phyloP scores from a whole-genome alignment of 2,888 invertebrate genomes.

The Plutella xylostella region DNA sequence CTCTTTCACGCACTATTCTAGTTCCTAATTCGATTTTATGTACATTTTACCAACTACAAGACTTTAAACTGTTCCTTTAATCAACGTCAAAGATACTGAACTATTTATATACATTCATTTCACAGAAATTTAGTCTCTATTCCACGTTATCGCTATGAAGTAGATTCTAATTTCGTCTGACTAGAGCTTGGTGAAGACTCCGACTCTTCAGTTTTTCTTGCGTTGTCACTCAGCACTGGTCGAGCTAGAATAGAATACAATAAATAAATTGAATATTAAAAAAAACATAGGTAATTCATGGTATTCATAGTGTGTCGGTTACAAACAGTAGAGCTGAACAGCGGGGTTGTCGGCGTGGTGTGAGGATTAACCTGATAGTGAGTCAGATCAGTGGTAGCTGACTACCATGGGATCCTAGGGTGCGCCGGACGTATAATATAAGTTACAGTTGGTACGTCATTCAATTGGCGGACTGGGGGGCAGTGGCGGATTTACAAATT shows the following conservation, averaged over 20 bases:
- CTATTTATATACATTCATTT: neutral
- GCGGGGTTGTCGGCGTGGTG: neutral
- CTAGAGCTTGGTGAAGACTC: slow-evolving; percentile 53
- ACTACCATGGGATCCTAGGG: neutral
- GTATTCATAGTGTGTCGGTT: neutral
- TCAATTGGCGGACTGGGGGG: too few species aligned
- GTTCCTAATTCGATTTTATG: neutral
- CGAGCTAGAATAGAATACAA: slow-evolving; percentile 34
- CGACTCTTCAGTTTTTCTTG: slow-evolving; percentile 28
- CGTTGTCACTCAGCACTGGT: slow-evolving; percentile 47
- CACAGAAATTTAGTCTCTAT: neutral
- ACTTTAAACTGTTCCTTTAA: neutral
- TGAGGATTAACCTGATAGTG: neutral
- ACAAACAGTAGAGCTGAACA: neutral
- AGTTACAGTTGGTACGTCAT: too few species aligned
- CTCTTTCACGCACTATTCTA: neutral
- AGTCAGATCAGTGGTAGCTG: neutral
- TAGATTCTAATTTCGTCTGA: slow-evolving; percentile 54
- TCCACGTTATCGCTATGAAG: slow-evolving; percentile 28
- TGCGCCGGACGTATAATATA: neutral
- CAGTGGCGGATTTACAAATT: too few species aligned
- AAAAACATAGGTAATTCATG: neutral
- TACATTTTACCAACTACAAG: neutral
- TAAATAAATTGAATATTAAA: neutral
- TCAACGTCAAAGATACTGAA: neutral